phyloP scores from a whole-genome alignment of 2,797 vertebrate genomes.

The Thaleichthys pacificus region DNA sequence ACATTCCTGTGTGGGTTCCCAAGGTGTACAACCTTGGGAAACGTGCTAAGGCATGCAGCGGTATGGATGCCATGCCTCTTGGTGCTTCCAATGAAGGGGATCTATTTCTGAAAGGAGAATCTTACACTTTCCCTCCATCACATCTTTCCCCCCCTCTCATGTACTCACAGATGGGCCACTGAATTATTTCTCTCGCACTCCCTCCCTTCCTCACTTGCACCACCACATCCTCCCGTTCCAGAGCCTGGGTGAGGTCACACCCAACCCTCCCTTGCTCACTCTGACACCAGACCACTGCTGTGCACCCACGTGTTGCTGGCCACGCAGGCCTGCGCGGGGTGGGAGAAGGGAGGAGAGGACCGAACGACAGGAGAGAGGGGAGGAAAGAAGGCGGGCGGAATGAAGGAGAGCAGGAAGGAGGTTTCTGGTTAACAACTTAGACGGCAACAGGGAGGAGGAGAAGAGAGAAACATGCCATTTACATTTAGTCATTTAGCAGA shows the following conservation, averaged over 20 bases:
- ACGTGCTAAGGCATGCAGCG: conserved; percentile 15
- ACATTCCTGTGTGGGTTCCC: neutral
- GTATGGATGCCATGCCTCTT: conserved; percentile 36
- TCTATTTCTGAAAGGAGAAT: conserved; percentile 66
- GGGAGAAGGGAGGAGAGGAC: neutral
- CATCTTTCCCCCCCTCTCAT: conserved; percentile 17
- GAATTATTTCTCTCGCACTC: conserved; percentile 20
- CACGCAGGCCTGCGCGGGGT: neutral
- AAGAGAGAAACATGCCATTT: no score
- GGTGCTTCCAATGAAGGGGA: conserved; percentile 41
- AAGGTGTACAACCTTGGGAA: conserved; percentile 1
- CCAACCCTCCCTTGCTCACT: neutral
- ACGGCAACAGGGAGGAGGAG: no score
- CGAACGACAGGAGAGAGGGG: no score
- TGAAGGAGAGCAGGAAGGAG: no score
- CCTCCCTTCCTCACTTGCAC: neutral
- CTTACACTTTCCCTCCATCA: conserved; percentile 49
- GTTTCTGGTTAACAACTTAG: no score
- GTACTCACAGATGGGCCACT: conserved; percentile 13
- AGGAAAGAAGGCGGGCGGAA: no score
- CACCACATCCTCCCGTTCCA: conserved; percentile 6
- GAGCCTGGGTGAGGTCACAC: neutral
- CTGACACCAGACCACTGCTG: no score
- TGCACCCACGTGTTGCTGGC: no score
- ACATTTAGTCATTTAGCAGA: no score